phyloP scores from a whole-genome alignment of 2,888 invertebrate genomes.

The Digitonthophagus gazella region DNA sequence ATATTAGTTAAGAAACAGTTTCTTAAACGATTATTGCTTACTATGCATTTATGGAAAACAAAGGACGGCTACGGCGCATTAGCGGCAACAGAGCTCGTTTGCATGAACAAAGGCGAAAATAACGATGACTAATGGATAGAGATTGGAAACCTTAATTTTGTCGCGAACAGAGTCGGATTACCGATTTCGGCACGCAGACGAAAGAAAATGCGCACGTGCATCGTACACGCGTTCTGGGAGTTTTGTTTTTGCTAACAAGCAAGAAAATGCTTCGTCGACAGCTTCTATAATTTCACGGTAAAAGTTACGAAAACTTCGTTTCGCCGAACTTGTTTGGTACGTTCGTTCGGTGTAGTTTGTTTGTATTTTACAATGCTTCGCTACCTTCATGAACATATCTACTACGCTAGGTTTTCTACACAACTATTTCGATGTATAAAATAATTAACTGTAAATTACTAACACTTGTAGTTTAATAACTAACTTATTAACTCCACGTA shows the following conservation, averaged over 20 bases:
- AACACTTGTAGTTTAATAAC: not conserved
- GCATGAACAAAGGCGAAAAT: not conserved
- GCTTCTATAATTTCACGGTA: constrained; percentile 3
- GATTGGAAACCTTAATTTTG: not conserved
- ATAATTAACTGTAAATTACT: not conserved
- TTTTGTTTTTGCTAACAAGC: constrained; percentile 2
- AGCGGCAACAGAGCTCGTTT: not conserved
- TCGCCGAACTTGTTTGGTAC: not conserved
- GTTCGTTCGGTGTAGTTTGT: too few relatives aligned
- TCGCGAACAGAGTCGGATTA: not conserved
- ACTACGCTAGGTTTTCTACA: not conserved
- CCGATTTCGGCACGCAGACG: not conserved
- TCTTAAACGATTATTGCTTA: not conserved
- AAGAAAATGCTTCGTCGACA: constrained; percentile 4
- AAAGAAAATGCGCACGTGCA: constrained; percentile 8
- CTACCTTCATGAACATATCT: too few relatives aligned
- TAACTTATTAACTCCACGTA: not conserved
- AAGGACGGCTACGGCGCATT: not conserved
- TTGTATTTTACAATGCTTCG: not conserved
- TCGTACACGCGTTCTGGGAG: not conserved
- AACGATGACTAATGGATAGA: not conserved
- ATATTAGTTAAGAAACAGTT: too few relatives aligned
- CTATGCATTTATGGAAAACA: not conserved
- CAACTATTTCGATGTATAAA: not conserved
- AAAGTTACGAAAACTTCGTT: not conserved